Conservation (phyloP, 2,113 vertebrate species). For the Tretioscincus oriximinensis region DNA sequence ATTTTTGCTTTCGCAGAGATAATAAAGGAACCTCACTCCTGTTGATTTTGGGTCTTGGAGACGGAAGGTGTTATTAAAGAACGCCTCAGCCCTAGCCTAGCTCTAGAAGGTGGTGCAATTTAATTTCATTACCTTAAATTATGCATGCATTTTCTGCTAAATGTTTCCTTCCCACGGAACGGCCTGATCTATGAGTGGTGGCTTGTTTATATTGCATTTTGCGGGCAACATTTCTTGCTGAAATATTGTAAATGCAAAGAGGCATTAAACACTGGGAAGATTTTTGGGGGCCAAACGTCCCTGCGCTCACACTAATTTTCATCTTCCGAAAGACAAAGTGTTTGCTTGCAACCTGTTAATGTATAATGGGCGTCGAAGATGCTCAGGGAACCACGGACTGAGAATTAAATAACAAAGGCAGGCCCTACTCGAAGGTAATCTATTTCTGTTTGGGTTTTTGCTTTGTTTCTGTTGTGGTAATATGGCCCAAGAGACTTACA, state of each 20-base stretch:
- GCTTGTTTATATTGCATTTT: conserved; percentile 11
- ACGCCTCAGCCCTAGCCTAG: background rate
- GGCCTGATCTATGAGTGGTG: background rate
- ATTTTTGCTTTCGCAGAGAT: background rate
- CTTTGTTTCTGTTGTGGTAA: background rate
- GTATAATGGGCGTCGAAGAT: conserved; percentile 19
- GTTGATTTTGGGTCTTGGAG: conserved; percentile 8
- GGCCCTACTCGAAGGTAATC: conserved; percentile 16
- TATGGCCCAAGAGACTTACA: background rate
- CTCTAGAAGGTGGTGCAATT: background rate
- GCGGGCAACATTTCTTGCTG: conserved; percentile 16
- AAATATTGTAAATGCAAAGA: conserved; percentile 7
- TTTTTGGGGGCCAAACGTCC: conserved; percentile 9
- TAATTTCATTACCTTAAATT: conserved; percentile 31
- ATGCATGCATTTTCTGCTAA: conserved; percentile 11
- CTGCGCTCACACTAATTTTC: conserved; percentile 2
- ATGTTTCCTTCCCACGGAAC: background rate
- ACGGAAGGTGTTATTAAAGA: background rate
- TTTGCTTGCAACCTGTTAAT: conserved; percentile 24
- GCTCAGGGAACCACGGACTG: background rate
- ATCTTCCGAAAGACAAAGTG: conserved; percentile 15
- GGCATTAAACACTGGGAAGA: conserved; percentile 11
- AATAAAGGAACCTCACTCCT: background rate
- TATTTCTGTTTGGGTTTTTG: background rate
- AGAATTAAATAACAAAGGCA: conserved; percentile 22